Evolutionary conservation across 1,140 invertebrate species (phyloP), one percentile per base, ranked within the genome.

Genomic region (Drosophila guanche): DNA sequence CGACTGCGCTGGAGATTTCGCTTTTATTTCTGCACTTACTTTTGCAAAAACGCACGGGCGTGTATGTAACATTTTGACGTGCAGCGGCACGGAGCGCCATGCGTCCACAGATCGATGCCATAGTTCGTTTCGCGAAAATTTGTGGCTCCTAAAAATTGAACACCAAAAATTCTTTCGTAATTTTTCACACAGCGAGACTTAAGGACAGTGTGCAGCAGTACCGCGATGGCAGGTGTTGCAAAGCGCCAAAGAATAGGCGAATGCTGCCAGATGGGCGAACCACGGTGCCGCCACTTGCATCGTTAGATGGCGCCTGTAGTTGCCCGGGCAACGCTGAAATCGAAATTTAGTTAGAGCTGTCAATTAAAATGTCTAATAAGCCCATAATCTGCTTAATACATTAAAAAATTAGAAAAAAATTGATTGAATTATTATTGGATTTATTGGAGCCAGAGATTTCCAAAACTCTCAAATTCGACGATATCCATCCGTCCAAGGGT

Each of bases 91-190:
- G 80, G 40, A 92, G 79, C 69, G 85, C 90, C 73, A 92, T 89
- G 83, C 93, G 92, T 78, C 92, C 90, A 90, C 92, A 93, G 61
- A 94, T 90, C 60, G 93, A 93, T 91, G 94, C 93, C 94, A 94
- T 94, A 92, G 65, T 90, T 90, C 84, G 75, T 71, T 85, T 84
- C 77, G 65, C 60, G 58, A 72, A 76, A 71, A 85, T 89, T 79
- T 83, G 61, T 86, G 71, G 73, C 65, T 67, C 73, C 77, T 71
- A 70, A 57, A 62, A 43, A 52, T 63, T 79, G 79, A 85, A 86
- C 80, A 77, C 71, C 81, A 85, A 76, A 77, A 66, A 63, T 85
- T 85, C 80, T 85, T 85, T 85, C 80, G 80, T 85, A 85, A 85
- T 85, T 85, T 84, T 85, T 86, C 77, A 56, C 69, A 85, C 73